Percentiles rank a stretch among this genome's conserved stretches.
phyloP scores from a whole-genome alignment of 2,113 vertebrate species.

The Orycteropus afer region DNA sequence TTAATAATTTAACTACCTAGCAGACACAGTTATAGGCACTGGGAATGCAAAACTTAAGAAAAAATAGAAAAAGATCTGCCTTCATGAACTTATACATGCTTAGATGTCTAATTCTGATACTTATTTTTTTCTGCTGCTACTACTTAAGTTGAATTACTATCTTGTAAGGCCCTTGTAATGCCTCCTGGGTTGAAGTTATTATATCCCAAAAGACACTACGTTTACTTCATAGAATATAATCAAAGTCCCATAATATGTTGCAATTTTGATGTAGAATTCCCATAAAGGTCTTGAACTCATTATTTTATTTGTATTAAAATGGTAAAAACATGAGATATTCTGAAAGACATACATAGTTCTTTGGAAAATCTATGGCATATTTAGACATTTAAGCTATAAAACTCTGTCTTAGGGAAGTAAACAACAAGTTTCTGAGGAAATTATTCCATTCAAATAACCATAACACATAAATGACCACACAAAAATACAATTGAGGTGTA shows the following conservation, averaged over 20 bases:
- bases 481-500: background rate
- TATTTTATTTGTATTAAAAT: background rate
- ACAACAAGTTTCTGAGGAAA: background rate
- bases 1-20: too few relatives aligned
- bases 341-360: background rate
- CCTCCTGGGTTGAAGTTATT: background rate
- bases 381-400: background rate
- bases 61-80: too few relatives aligned
- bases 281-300: background rate
- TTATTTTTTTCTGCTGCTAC: too few relatives aligned
- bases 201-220: background rate
- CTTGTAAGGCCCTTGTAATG: too few relatives aligned
- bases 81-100: too few relatives aligned
- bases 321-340: background rate
- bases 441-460: background rate
- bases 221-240: background rate
- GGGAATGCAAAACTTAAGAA: too few relatives aligned
- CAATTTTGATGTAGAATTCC: background rate
- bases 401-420: background rate
- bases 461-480: background rate
- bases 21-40: too few relatives aligned
- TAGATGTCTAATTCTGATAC: too few relatives aligned
- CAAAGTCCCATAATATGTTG: background rate
- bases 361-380: too few relatives aligned
- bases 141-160: too few relatives aligned